Base-by-base conservation (phyloP, 2,113 vertebrate genomes). In the Nyctibius bracteatus region DNA sequence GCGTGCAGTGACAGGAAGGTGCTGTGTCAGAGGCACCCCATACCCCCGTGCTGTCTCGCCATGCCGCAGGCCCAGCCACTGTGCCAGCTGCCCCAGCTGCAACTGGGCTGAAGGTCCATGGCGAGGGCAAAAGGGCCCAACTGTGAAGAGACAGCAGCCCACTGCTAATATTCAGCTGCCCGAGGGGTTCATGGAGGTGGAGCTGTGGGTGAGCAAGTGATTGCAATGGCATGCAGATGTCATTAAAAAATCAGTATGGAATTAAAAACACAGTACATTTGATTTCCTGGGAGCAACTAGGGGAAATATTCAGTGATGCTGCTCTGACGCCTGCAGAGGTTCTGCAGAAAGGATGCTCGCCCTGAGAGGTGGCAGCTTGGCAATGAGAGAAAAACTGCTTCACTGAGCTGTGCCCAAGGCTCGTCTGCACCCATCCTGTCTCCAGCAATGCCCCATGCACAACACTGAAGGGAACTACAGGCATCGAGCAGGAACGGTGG, bases 31-130 rank as follows among this genome's bases (percentile, higher is more conserved):
- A 35, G 43, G 27, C 30, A 46, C 13, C 35, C 59, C 4, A 9
- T 21, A 33, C 25, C 33, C 6, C 21, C 49, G n/a, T 2, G 3
- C 35, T 14, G 14, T 15, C 33, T 37, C 0, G 0, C 46, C 51
- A 22, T 9, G 25, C 47, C 8, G 2, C 2, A 6, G 57, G 25
- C 20, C 25, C 75, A 66, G 37, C 28, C 6, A 5, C 62, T 7
- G 16, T 27, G 35, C 54, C 57, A 30, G 49, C 20, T 67, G 19
- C 61, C 43, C 8, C 30, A 17, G 23, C 25, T 62, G 30, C 63
- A 41, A 0, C 22, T 14, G 44, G 35, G 22, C 25, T 39, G 43
- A 68, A 52, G 43, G 28, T 23, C 54, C 52, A 51, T 4, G 1
- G 41, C 37, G 68, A 41, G 43, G 33, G 25, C 54, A 58, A 44